These are phyloP conservation scores for Diadema setosum DNA, from an alignment of 35 echinoderm and acorn worm species.

Conservation along the genomic window DNA sequence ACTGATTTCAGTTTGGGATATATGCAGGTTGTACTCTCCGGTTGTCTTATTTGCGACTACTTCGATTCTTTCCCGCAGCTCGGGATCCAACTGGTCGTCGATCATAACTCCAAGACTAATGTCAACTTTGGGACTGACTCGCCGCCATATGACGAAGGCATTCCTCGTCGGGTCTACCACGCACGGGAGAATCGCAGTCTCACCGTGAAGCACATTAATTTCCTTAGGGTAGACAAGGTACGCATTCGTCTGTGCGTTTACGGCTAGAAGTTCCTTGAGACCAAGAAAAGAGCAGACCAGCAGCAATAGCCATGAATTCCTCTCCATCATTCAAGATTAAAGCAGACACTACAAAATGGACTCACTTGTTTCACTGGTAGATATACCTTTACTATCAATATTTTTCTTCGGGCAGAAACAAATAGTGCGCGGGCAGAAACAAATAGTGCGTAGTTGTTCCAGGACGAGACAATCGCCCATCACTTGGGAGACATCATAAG, in stretches of 20 bases:
- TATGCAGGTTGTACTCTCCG: neutral
- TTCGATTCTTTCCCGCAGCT: neutral
- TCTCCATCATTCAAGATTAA: too few relatives aligned
- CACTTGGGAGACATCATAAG: too few relatives aligned
- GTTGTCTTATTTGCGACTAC: neutral
- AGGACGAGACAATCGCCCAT: too few relatives aligned
- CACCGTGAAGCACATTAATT: neutral
- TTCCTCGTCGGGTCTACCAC: neutral
- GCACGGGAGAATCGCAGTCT: neutral
- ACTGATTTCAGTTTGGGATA: neutral
- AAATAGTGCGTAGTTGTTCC: too few relatives aligned
- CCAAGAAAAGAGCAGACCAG: too few relatives aligned
- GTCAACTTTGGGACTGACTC: neutral
- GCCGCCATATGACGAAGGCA: slow-evolving; percentile 11
- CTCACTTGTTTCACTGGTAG: too few relatives aligned
- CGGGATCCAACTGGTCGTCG: neutral
- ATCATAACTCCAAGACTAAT: neutral
- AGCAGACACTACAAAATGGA: too few relatives aligned
- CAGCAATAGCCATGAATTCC: too few relatives aligned
- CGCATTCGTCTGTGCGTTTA: neutral
- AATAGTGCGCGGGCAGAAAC: too few relatives aligned
- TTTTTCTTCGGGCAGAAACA: too few relatives aligned
- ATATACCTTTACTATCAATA: too few relatives aligned
- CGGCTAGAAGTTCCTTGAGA: too few relatives aligned
- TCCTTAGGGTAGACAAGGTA: neutral